A percentile compares a stretch with the other conserved stretches of the same genome.
These are phyloP conservation scores for Neocrepidodera transversa DNA, from an alignment of 2,888 invertebrate genomes.

Conservation along the genomic window DNA sequence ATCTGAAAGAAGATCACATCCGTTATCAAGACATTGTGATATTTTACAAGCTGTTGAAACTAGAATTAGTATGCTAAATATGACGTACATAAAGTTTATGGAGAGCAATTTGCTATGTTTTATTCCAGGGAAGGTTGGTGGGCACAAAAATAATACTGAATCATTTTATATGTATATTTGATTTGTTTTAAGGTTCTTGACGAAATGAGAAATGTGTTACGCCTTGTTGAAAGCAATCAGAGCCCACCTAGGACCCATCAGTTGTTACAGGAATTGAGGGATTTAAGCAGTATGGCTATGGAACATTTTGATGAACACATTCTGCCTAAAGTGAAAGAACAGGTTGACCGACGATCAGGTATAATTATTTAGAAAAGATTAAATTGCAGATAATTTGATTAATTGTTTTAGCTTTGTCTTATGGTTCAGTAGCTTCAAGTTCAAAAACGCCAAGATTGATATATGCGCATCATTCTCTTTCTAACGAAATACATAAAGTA, in stretches of 20 bases:
- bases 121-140: slow-evolving; percentile 88
- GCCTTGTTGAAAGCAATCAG: slow-evolving; percentile 70
- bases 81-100: slow-evolving; percentile 91
- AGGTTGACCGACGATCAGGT: slow-evolving; percentile 47
- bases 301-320: slow-evolving; percentile 95
- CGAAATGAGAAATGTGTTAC: slow-evolving; percentile 80
- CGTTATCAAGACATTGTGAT: slow-evolving; percentile 86
- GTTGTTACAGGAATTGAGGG: slow-evolving; percentile 81
- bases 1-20: slow-evolving; percentile 86
- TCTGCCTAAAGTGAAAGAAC: slow-evolving; percentile 61
- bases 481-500: slow-evolving; percentile 54
- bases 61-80: slow-evolving; percentile 87
- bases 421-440: slow-evolving; percentile 30
- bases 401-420: slow-evolving; percentile 22
- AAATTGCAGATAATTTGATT: too few relatives aligned
- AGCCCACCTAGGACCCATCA: slow-evolving; percentile 79
- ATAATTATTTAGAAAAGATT: slow-evolving; percentile 1
- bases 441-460: slow-evolving; percentile 41
- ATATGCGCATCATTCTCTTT: slow-evolving; percentile 41
- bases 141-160: too few relatives aligned
- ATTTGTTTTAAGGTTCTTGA: slow-evolving; percentile 87
- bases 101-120: slow-evolving; percentile 87
- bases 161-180: too few relatives aligned
- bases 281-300: slow-evolving; percentile 94
- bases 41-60: slow-evolving; percentile 91